Evolutionary conservation across 2,797 vertebrate species (phyloP).

Genomic region (Scyliorhinus canicula): DNA sequence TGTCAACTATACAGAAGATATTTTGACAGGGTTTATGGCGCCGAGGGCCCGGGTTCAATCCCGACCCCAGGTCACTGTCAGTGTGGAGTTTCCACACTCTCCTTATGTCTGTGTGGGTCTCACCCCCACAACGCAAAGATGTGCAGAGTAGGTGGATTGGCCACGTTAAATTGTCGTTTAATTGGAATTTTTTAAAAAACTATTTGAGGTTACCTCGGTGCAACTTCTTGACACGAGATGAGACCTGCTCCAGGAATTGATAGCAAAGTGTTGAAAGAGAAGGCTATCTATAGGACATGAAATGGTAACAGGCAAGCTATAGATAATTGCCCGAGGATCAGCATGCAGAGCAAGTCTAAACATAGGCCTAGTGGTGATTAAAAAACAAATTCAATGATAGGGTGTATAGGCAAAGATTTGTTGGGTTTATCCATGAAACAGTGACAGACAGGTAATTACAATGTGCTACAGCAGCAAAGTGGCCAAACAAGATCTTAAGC

Average conservation of each 20-base stretch:
- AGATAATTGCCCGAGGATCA: neutral
- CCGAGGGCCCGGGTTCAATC: too few relatives aligned
- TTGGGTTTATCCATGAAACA: neutral
- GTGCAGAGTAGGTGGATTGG: too few relatives aligned
- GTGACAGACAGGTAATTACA: neutral
- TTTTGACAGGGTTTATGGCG: neutral
- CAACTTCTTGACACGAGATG: neutral
- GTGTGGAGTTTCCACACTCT: too few relatives aligned
- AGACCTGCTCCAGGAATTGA: neutral
- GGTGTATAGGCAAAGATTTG: neutral
- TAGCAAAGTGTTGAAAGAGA: neutral
- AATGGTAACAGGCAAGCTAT: neutral
- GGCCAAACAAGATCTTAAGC: neutral
- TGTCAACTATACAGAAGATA: neutral
- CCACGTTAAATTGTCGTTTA: too few relatives aligned
- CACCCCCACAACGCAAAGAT: too few relatives aligned
- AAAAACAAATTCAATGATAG: neutral
- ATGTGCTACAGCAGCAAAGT: neutral
- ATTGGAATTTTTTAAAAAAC: too few relatives aligned
- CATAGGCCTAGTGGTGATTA: neutral
- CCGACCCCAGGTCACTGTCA: too few relatives aligned
- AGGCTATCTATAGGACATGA: neutral
- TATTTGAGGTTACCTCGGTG: neutral
- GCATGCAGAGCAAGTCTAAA: neutral
- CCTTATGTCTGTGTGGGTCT: too few relatives aligned